Evolutionary conservation across 1,140 invertebrate genomes (phyloP).

Genomic region (Leguminivora glycinivorella): DNA sequence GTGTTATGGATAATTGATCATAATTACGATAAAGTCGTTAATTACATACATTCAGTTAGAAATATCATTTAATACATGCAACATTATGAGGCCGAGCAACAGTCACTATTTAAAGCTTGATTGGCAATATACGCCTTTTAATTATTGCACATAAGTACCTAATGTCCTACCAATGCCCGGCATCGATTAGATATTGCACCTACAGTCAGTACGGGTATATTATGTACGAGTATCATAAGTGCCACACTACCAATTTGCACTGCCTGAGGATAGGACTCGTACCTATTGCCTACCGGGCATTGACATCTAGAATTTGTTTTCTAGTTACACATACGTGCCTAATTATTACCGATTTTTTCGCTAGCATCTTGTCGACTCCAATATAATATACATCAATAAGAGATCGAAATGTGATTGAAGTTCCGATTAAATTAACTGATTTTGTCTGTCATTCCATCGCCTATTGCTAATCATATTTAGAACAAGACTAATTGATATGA

Average conservation of each 20-base stretch:
- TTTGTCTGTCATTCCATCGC: neutral
- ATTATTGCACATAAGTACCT: neutral
- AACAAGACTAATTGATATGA: constrained; percentile 9
- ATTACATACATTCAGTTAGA: constrained; percentile 12
- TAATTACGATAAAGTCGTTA: neutral
- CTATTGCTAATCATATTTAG: neutral
- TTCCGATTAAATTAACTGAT: neutral
- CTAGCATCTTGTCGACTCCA: too few species aligned
- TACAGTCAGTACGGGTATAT: neutral
- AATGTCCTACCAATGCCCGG: neutral
- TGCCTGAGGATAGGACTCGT: too few species aligned
- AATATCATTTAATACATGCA: constrained; percentile 11
- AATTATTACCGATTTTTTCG: too few species aligned
- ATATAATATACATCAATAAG: too few species aligned
- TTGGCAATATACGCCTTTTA: constrained; percentile 20
- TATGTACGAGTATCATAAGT: too few species aligned
- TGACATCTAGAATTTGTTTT: too few species aligned
- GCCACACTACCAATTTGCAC: too few species aligned
- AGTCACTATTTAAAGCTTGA: constrained; percentile 23
- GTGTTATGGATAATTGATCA: neutral
- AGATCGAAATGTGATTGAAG: too few species aligned
- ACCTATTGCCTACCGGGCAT: too few species aligned
- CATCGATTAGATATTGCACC: neutral
- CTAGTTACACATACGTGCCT: too few species aligned
- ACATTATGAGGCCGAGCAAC: neutral